Conservation (phyloP, 2,888 invertebrate species). For the Steinernema carpocapsae region DNA sequence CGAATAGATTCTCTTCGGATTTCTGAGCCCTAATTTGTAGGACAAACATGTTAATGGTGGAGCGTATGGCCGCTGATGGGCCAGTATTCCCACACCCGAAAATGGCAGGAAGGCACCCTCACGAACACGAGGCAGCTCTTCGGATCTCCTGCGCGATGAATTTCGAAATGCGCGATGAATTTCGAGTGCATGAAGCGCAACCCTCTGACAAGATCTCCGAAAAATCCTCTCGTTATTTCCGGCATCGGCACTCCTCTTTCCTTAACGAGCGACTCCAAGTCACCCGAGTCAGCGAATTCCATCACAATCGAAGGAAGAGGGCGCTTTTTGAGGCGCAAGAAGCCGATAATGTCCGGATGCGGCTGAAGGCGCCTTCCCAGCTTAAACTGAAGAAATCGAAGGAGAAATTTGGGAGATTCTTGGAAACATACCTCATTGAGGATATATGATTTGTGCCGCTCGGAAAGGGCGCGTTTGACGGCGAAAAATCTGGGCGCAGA, state of each 20-base stretch:
- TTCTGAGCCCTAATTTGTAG: no score
- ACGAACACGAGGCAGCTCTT: conserved; percentile 60
- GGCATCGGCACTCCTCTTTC: background rate
- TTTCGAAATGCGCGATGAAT: background rate
- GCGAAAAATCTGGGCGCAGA: background rate
- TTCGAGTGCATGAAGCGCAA: background rate
- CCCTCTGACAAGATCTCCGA: background rate
- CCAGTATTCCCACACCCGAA: conserved; percentile 76
- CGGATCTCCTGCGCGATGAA: conserved; percentile 77
- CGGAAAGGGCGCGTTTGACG: background rate
- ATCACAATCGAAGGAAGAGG: background rate
- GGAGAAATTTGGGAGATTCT: background rate
- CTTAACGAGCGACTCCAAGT: background rate
- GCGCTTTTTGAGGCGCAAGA: background rate
- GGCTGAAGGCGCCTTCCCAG: background rate
- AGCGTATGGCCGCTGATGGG: conserved; percentile 86
- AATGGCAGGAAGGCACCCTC: conserved; percentile 63
- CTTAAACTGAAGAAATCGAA: background rate
- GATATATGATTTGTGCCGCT: background rate
- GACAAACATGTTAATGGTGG: conserved; percentile 74
- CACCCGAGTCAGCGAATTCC: background rate
- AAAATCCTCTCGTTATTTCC: background rate
- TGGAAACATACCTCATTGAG: background rate
- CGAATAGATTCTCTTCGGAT: conserved; percentile 14
- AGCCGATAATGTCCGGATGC: background rate